These are phyloP conservation scores for Mongoloraphidia duomilia DNA, from an alignment of 2,888 invertebrate species.

Conservation along the genomic window DNA sequence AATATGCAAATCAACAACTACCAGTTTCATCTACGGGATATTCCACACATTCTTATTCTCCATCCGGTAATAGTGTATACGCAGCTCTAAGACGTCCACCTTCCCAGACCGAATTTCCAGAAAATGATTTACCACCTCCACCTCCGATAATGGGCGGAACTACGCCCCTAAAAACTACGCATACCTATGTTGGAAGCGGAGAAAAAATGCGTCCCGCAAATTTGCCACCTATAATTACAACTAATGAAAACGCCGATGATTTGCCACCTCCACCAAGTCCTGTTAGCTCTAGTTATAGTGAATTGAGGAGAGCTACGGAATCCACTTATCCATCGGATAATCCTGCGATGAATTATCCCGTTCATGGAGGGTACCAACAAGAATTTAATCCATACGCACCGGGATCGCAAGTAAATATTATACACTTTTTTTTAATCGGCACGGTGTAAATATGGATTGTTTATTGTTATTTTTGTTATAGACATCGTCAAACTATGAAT, in stretches of 20 bases:
- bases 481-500: constrained; percentile 63
- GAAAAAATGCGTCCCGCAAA: not conserved
- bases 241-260: constrained; percentile 37
- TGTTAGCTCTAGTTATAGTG: constrained; percentile 82
- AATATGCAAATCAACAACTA: not conserved
- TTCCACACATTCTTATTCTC: constrained; percentile 21
- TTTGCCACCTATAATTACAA: constrained; percentile 5
- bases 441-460: not conserved
- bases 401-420: constrained; percentile 43
- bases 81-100: constrained; percentile 3
- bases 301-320: constrained; percentile 65
- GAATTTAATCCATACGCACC: constrained; percentile 45
- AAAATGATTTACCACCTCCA: constrained; percentile 30
- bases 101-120: constrained; percentile 8
- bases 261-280: constrained; percentile 74
- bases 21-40: too few relatives aligned
- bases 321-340: constrained; percentile 31
- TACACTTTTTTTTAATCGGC: not conserved
- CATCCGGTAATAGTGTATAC: constrained; percentile 11
- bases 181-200: not conserved
- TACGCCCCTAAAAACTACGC: not conserved
- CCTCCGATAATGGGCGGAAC: constrained; percentile 11
- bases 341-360: not conserved
- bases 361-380: constrained; percentile 12
- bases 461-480: constrained; percentile 18